Percentiles rank a stretch among this genome's conserved stretches.
Evolutionary conservation across 2,797 vertebrate species (phyloP).

Genomic region (Pseudochirops corinnae): DNA sequence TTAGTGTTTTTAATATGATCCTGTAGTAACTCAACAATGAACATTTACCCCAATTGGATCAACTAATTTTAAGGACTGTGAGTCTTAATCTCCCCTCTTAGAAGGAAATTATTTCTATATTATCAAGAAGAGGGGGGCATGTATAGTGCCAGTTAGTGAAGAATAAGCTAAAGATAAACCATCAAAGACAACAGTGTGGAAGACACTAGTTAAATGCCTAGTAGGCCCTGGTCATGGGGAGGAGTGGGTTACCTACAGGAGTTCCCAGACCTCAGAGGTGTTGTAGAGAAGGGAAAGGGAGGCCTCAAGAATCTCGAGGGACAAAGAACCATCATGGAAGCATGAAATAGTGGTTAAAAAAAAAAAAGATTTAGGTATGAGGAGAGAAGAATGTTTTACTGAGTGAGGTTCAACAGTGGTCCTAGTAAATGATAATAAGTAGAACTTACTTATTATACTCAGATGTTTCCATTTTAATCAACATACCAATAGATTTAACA

Average conservation of each 20-base stretch:
- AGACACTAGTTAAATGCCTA: not conserved
- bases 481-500: not conserved
- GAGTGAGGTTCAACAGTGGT: not conserved
- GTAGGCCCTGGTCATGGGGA: not conserved
- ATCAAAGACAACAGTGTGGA: not conserved
- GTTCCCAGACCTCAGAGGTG: not conserved
- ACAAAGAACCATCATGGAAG: not conserved
- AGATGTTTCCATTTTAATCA: conserved; percentile 1
- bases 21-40: not conserved
- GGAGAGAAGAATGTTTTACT: not conserved
- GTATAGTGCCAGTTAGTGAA: not conserved
- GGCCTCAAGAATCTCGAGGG: not conserved
- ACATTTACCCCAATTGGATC: not conserved
- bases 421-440: not conserved
- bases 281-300: not conserved
- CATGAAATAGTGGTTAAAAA: not conserved
- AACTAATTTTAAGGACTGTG: not conserved
- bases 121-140: not conserved
- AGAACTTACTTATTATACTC: not conserved
- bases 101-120: not conserved
- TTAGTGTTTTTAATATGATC: not conserved
- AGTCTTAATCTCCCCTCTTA: not conserved
- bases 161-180: not conserved
- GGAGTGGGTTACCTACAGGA: not conserved
- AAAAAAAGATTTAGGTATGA: not conserved